A percentile compares a stretch with the other conserved stretches of the same genome.
Conservation (phyloP, 2,113 vertebrate genomes). For the Burhinus oedicnemus region DNA sequence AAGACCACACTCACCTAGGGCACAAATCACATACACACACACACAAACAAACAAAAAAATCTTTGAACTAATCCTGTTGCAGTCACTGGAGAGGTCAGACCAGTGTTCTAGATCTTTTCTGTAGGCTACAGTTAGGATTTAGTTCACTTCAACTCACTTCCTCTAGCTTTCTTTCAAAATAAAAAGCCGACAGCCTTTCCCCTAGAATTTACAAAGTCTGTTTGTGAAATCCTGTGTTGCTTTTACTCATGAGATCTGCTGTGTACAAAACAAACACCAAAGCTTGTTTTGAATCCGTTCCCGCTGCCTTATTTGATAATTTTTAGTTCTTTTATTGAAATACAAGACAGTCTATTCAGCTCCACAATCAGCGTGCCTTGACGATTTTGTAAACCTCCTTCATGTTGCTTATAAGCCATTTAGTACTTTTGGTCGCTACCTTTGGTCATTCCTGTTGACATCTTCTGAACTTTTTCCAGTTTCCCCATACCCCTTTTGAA, state of each 20-base stretch:
- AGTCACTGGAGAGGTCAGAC: neutral
- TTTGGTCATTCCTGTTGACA: neutral
- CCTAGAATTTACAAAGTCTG: neutral
- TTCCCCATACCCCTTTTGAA: neutral
- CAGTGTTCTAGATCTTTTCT: neutral
- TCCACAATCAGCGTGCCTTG: neutral
- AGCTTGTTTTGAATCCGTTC: neutral
- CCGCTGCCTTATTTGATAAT: neutral
- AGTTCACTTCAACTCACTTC: neutral
- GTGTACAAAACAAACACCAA: neutral
- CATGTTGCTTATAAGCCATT: neutral
- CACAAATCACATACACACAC: neutral
- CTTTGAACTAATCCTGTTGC: neutral
- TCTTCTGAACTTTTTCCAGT: neutral
- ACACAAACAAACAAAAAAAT: no score
- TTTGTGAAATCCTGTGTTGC: neutral
- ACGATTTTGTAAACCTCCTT: neutral
- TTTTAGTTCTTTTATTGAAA: neutral
- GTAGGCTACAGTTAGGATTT: neutral
- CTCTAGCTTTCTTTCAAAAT: neutral
- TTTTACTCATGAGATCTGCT: neutral
- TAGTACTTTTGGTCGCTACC: neutral
- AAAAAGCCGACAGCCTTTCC: neutral
- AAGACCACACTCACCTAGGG: neutral
- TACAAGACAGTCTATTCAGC: neutral